Percentiles rank a stretch among this genome's conserved stretches.
Conservation (phyloP, 1,140 invertebrate genomes). For the Leptoteleia sp. region DNA sequence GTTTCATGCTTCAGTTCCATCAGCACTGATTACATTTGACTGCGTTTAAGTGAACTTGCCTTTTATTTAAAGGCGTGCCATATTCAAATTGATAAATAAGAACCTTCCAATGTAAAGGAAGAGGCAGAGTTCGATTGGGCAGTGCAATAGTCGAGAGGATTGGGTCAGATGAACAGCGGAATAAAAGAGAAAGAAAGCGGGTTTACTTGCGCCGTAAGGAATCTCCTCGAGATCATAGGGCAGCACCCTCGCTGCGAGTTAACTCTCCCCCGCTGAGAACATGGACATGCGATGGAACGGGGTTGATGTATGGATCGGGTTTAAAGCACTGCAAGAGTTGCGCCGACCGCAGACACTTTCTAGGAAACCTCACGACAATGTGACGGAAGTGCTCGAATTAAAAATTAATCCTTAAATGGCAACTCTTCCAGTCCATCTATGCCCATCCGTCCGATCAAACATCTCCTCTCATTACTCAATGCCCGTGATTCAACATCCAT, state of each 20-base stretch:
- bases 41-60: background rate
- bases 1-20: no score
- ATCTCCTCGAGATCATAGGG: constrained; percentile 71
- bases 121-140: constrained; percentile 11
- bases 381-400: constrained; percentile 23
- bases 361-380: constrained; percentile 37
- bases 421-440: background rate
- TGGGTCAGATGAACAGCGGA: constrained; percentile 5
- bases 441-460: background rate
- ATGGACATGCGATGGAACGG: constrained; percentile 70
- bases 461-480: background rate
- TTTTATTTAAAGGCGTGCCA: background rate
- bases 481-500: background rate
- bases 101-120: background rate
- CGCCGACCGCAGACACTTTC: constrained; percentile 33
- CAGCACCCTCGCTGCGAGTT: constrained; percentile 75
- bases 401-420: constrained; percentile 29
- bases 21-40: background rate
- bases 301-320: constrained; percentile 73
- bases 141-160: constrained; percentile 12
- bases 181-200: constrained; percentile 34
- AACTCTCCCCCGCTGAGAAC: constrained; percentile 75
- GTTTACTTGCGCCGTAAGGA: constrained; percentile 71
- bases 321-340: constrained; percentile 41
- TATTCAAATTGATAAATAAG: constrained; percentile 4